Evolutionary conservation across 2,797 vertebrate species (phyloP).

Genomic region (Eulemur coronatus): DNA sequence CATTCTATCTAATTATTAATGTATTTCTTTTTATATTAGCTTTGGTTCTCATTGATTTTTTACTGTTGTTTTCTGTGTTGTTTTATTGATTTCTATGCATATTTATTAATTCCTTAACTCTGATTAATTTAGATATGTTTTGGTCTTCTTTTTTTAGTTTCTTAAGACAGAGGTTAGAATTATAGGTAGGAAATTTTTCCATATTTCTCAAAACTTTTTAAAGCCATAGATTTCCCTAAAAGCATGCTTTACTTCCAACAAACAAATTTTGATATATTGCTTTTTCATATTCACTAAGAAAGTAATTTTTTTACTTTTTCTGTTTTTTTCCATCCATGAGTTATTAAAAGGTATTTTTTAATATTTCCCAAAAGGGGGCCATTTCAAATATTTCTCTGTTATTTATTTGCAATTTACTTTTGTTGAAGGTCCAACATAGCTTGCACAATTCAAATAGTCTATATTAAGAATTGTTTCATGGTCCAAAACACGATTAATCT

Average conservation of each 20-base stretch:
- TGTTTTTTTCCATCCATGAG: not conserved
- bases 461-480: not conserved
- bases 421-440: accelerated
- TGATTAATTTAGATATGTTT: not conserved
- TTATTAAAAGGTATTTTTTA: not conserved
- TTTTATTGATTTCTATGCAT: not conserved
- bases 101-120: not conserved
- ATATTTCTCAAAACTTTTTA: not conserved
- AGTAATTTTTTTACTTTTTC: not conserved
- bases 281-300: not conserved
- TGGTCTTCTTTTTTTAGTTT: not conserved
- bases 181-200: not conserved
- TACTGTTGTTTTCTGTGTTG: not conserved
- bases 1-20: too few relatives aligned
- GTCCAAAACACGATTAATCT: not conserved
- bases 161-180: not conserved
- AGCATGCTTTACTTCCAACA: not conserved
- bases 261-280: not conserved
- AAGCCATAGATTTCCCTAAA: not conserved
- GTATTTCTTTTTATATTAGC: not conserved
- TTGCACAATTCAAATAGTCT: not conserved
- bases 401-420: not conserved
- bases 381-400: not conserved
- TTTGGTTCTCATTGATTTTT: not conserved
- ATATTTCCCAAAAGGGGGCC: not conserved